A percentile compares a stretch with the other conserved stretches of the same genome.
These are phyloP conservation scores for Sisor rabdophorus DNA, from an alignment of 2,113 vertebrate genomes.

Conservation along the genomic window DNA sequence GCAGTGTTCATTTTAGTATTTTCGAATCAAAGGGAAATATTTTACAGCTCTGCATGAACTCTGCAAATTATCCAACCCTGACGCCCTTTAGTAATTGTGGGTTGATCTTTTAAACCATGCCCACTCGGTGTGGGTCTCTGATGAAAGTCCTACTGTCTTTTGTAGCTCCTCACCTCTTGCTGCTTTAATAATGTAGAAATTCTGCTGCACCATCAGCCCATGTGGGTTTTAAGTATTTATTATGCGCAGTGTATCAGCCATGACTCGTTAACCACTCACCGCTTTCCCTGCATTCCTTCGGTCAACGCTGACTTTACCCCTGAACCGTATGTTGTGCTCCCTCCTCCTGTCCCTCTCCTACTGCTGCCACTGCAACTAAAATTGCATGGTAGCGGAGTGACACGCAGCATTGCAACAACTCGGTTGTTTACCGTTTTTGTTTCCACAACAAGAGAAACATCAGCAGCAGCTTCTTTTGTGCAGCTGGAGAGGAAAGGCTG, in stretches of 20 bases:
- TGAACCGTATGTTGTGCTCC: background rate
- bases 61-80: background rate
- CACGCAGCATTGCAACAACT: conserved; percentile 24
- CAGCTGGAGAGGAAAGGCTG: conserved; percentile 16
- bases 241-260: conserved; percentile 23
- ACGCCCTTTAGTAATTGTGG: conserved; percentile 17
- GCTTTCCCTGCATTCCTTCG: background rate
- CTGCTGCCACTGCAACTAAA: background rate
- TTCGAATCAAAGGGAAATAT: no score
- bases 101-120: conserved; percentile 16
- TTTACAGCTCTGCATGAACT: no score
- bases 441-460: conserved; percentile 40
- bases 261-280: conserved; percentile 21
- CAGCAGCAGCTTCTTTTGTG: conserved; percentile 26
- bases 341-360: background rate
- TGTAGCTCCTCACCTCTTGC: conserved; percentile 39
- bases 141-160: conserved; percentile 32
- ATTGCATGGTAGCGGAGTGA: conserved; percentile 26
- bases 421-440: conserved; percentile 31
- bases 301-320: background rate
- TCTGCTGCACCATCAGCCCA: background rate
- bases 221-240: conserved; percentile 40
- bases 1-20: no score
- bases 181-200: conserved; percentile 44
- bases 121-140: conserved; percentile 27